A percentile compares a stretch with the other conserved stretches of the same genome.
These are phyloP conservation scores for Sanderia malayensis DNA, from an alignment of 30 jellyfish, hydroid and myxozoan species.

Conservation along the genomic window DNA sequence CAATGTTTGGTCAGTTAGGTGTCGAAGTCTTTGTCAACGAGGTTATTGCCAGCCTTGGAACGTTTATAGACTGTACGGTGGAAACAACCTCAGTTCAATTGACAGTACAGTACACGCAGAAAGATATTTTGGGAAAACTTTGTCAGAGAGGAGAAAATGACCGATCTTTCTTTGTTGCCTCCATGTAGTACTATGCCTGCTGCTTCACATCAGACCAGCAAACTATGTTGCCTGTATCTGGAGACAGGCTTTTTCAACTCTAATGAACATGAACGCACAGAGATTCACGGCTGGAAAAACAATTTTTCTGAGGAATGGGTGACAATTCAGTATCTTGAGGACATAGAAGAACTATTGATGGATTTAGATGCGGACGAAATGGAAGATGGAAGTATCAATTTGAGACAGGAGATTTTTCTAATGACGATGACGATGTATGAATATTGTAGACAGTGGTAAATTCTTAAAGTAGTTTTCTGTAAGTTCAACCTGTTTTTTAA, in stretches of 20 bases:
- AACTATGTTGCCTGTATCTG: slow-evolving; percentile 37
- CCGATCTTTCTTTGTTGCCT: slow-evolving; percentile 37
- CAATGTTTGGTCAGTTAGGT: too few species aligned
- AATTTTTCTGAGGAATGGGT: background rate
- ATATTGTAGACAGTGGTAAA: too few species aligned
- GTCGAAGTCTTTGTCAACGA: too few species aligned
- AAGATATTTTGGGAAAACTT: slow-evolving; percentile 15
- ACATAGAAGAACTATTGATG: slow-evolving; percentile 11
- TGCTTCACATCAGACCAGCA: slow-evolving; percentile 32
- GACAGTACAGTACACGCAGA: slow-evolving; percentile 7
- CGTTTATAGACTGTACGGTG: too few species aligned
- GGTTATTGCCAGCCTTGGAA: slow-evolving; percentile 10
- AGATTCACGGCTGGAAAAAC: slow-evolving; percentile 8
- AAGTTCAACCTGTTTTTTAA: too few species aligned
- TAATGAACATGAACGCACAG: slow-evolving; percentile 7
- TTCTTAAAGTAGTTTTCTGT: too few species aligned
- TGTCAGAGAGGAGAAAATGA: slow-evolving; percentile 26
- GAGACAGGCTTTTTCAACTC: slow-evolving; percentile 25
- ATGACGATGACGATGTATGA: too few species aligned
- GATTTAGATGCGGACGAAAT: too few species aligned
- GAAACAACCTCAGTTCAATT: background rate
- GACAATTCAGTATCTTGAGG: background rate
- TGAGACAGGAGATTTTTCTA: too few species aligned
- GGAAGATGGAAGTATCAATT: too few species aligned
- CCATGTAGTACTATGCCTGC: slow-evolving; percentile 33